Conservation (phyloP, 1,140 invertebrate genomes). For the Drosophila virilis region DNA sequence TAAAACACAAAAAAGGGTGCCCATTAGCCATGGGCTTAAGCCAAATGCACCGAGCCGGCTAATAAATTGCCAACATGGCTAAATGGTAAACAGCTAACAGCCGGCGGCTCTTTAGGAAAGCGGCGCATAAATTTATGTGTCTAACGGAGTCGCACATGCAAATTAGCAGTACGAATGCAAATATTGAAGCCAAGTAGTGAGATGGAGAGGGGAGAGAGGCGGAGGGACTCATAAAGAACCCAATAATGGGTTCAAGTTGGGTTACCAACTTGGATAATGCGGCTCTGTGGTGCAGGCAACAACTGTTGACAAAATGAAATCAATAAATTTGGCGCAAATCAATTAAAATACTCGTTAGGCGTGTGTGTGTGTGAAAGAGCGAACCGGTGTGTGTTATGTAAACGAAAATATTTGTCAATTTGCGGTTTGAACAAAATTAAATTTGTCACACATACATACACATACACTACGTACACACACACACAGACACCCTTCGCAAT, state of each 20-base stretch:
- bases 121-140: constrained; percentile 68
- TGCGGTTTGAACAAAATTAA: constrained; percentile 77
- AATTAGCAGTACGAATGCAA: constrained; percentile 63
- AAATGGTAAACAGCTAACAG: constrained; percentile 36
- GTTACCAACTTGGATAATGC: constrained; percentile 33
- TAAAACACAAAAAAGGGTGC: constrained; percentile 48
- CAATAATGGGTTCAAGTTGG: constrained; percentile 62
- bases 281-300: constrained; percentile 48
- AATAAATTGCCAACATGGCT: constrained; percentile 28
- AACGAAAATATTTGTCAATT: constrained; percentile 82
- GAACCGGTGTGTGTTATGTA: constrained; percentile 42
- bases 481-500: constrained; percentile 8
- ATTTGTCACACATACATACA: constrained; percentile 51
- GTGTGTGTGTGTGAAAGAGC: constrained; percentile 1
- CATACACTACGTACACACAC: not conserved
- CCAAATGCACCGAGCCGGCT: constrained; percentile 43
- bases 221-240: constrained; percentile 11
- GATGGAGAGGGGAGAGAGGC: not conserved
- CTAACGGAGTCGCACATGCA: constrained; percentile 70
- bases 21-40: constrained; percentile 52
- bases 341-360: constrained; percentile 66
- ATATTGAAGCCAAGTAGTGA: constrained; percentile 21
- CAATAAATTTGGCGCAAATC: constrained; percentile 81
- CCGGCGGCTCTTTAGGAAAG: constrained; percentile 17
- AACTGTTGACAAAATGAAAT: constrained; percentile 80